Evolutionary conservation across 2,888 invertebrate species (phyloP), one percentile per base, ranked within the genome.

Genomic region (Anagyrus pseudococci): DNA sequence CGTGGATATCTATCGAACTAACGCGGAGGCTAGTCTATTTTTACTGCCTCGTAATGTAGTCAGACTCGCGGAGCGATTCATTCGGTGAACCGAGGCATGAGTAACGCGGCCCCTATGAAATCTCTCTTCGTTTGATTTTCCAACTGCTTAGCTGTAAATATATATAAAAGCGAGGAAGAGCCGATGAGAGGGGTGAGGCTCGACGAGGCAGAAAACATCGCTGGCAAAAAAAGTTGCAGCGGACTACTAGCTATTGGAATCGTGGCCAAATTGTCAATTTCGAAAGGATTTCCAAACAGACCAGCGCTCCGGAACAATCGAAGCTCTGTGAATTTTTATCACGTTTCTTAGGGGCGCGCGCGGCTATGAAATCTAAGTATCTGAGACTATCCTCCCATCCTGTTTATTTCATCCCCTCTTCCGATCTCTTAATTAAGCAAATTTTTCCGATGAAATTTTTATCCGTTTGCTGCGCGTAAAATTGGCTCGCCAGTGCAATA

Each of bases 31-130:
- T n/a, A n/a, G n/a, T n/a, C n/a, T n/a, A n/a, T n/a, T n/a, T n/a
- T n/a, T n/a, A n/a, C n/a, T n/a, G n/a, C n/a, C n/a, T n/a, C n/a
- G n/a, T n/a, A n/a, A n/a, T n/a, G n/a, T n/a, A n/a, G n/a, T n/a
- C n/a, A n/a, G 8, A 10, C 17, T 15, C 25, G 33, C 23, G 4
- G 23, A 17, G 20, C 53, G 49, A 55, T 48, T 61, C 49, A 55
- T 49, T 33, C 49, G 33, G 55, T 49, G 41, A 33, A 61, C n/a
- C 49, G 60, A 55, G 33, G 43, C 49, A 26, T 33, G 33, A 47
- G 22, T 49, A 55, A 61, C n/a, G 44, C 13, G 52, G 17, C 4
- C n/a, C 33, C 8, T 10, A 4, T 4, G 33, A 8, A 15, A 8
- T 15, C 4, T 37, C 8, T 8, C 33, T 29, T 8, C 33, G 33